A percentile compares a stretch with the other conserved stretches of the same genome.
These are phyloP conservation scores for rabbit (Oryctolagus cuniculus) DNA, from an alignment of 2,113 vertebrate species.

Conservation along the genomic window mOryCun1.1 NC_091439.1:11386001-11386500, in stretches of 20 bases:
- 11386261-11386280: neutral
- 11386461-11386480: no score
- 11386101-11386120: constrained; percentile 86
- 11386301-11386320: neutral
- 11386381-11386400: no score
- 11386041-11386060: constrained; percentile 46
- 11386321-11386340: neutral
- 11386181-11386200: neutral
- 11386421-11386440: no score
- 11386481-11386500: no score
- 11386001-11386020: neutral
- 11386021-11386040: neutral
- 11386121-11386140: constrained; percentile 81
- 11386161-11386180: constrained; percentile 23
- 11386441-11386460: no score
- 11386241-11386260: neutral
- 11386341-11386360: neutral
- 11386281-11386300: neutral
- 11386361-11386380: neutral
- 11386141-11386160: constrained; percentile 85
- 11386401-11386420: no score
- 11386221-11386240: neutral
- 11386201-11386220: no score
- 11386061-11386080: constrained; percentile 82
- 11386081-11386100: constrained; percentile 82